Conservation (phyloP, 2,888 invertebrate genomes). For the Spilarctia lutea region DNA sequence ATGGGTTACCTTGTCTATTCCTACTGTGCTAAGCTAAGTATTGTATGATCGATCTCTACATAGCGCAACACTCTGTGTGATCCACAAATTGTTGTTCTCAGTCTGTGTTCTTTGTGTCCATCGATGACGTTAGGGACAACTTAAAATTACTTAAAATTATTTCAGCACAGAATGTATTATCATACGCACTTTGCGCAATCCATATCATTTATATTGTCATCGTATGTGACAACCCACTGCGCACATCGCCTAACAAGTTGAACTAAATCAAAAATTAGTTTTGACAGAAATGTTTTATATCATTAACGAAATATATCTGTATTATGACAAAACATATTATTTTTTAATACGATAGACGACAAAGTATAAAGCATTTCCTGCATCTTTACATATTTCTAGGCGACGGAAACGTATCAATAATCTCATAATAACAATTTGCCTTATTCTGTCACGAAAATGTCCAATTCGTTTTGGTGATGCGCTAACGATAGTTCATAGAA, state of each 20-base stretch:
- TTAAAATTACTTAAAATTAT: too few species aligned
- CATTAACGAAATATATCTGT: constrained; percentile 47
- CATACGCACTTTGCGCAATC: background rate
- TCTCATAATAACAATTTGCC: constrained; percentile 52
- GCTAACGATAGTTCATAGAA: constrained; percentile 1
- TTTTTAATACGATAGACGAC: constrained; percentile 40
- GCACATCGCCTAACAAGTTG: constrained; percentile 24
- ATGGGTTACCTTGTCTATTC: too few species aligned
- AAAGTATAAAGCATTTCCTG: constrained; percentile 51
- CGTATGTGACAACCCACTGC: constrained; percentile 2
- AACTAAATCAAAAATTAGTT: constrained; percentile 34
- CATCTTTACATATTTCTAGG: constrained; percentile 41
- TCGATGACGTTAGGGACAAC: too few species aligned
- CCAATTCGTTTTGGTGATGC: constrained; percentile 33
- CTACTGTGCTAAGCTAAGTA: too few species aligned
- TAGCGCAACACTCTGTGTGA: too few species aligned
- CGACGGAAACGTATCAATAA: constrained; percentile 57
- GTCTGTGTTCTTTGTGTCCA: too few species aligned
- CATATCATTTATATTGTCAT: constrained; percentile 7
- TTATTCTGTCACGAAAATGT: constrained; percentile 51
- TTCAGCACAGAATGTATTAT: background rate
- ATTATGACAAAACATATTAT: constrained; percentile 47
- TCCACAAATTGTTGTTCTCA: too few species aligned
- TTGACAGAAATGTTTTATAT: constrained; percentile 39
- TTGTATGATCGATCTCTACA: too few species aligned